Percentiles rank a stretch among this genome's conserved stretches.
phyloP scores from a whole-genome alignment of 2,888 invertebrate genomes.

The Gari tellinella region DNA sequence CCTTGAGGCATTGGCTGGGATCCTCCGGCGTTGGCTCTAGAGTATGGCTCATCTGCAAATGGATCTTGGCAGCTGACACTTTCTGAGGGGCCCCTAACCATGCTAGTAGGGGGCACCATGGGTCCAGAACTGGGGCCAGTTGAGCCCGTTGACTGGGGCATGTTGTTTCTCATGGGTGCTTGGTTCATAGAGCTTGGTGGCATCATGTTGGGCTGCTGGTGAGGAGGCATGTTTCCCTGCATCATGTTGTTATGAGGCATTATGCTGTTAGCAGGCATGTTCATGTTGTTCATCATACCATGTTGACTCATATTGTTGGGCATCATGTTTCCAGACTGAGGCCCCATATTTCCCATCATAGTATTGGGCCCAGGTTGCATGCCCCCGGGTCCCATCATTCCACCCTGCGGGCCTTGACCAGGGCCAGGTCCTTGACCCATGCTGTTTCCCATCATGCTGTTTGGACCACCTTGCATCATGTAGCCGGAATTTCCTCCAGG shows the following conservation, averaged over 20 bases:
- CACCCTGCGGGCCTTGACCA: constrained; percentile 59
- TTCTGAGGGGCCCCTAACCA: constrained; percentile 20
- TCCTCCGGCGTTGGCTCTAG: constrained; percentile 48
- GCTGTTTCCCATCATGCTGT: constrained; percentile 51
- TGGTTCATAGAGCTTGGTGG: constrained; percentile 64
- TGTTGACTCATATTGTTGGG: constrained; percentile 59
- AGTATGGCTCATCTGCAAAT: constrained; percentile 81
- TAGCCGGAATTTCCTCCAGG: constrained; percentile 38
- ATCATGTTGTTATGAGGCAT: constrained; percentile 48
- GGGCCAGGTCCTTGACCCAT: constrained; percentile 28
- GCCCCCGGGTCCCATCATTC: constrained; percentile 58
- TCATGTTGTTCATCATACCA: constrained; percentile 65
- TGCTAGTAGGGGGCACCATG: constrained; percentile 36
- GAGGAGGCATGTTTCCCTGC: constrained; percentile 48
- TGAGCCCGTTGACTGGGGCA: constrained; percentile 16
- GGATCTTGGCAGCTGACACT: constrained; percentile 83
- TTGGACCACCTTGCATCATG: constrained; percentile 59
- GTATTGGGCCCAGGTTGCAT: constrained; percentile 56
- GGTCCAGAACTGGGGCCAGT: constrained; percentile 8
- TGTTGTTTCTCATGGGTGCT: constrained; percentile 42
- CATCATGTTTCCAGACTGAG: constrained; percentile 63
- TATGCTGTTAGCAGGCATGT: constrained; percentile 57
- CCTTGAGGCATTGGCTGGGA: constrained; percentile 47
- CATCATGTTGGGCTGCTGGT: constrained; percentile 57
- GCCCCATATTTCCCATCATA: constrained; percentile 68